Conservation (phyloP, 2,888 invertebrate species). For the Drosophila antonietae region DNA sequence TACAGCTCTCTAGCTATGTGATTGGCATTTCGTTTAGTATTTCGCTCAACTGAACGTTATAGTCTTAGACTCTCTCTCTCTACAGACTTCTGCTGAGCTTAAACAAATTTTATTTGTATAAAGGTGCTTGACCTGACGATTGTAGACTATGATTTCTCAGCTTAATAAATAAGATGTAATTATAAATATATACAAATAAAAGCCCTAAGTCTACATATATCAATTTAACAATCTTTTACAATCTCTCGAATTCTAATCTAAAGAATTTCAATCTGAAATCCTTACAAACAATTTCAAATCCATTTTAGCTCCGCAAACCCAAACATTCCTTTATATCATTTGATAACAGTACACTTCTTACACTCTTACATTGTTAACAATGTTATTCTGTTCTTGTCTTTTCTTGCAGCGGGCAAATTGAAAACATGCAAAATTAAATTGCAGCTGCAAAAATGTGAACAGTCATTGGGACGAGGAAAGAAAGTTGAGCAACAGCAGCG, state of each 20-base stretch:
- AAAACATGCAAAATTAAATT: slow-evolving; percentile 56
- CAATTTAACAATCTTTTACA: neutral
- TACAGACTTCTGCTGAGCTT: too few relatives aligned
- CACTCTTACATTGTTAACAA: neutral
- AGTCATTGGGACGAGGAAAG: neutral
- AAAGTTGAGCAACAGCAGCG: slow-evolving; percentile 5
- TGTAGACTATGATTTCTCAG: too few relatives aligned
- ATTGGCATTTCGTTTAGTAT: too few relatives aligned
- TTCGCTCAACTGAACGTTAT: too few relatives aligned
- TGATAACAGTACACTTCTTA: neutral
- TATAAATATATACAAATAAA: too few relatives aligned
- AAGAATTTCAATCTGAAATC: neutral
- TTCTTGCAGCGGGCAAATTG: slow-evolving; percentile 64
- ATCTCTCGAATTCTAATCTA: neutral
- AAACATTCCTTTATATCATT: neutral
- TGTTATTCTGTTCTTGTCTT: slow-evolving; percentile 15
- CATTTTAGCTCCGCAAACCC: neutral
- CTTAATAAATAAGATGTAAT: too few relatives aligned
- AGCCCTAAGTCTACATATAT: too few relatives aligned
- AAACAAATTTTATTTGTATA: too few relatives aligned
- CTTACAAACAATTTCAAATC: neutral
- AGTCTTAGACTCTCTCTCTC: too few relatives aligned
- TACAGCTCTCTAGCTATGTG: too few relatives aligned
- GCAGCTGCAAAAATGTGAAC: slow-evolving; percentile 40
- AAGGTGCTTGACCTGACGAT: too few relatives aligned